Evolutionary conservation across 2,113 vertebrate genomes (phyloP).

Genomic region (Pantherophis guttatus): DNA sequence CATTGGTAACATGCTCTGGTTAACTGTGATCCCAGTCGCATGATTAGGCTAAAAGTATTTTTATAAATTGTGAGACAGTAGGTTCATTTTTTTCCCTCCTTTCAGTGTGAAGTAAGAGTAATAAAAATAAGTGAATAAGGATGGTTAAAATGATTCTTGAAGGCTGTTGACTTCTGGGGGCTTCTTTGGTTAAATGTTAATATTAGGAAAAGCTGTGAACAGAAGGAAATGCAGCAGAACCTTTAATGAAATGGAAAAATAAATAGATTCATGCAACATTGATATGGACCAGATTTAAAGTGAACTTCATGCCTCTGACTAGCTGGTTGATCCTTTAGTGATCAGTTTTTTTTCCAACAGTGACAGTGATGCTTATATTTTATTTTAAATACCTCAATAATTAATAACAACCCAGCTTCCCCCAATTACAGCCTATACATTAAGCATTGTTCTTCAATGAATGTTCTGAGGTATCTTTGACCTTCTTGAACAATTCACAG

Average conservation of each 20-base stretch:
- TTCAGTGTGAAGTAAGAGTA: neutral
- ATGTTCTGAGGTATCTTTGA: constrained; percentile 16
- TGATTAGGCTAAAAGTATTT: neutral
- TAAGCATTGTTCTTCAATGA: neutral
- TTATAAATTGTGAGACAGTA: neutral
- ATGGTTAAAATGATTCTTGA: neutral
- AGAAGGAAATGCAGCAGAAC: neutral
- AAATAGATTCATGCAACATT: neutral
- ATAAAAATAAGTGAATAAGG: neutral
- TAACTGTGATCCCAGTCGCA: too few relatives aligned
- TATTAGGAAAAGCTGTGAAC: neutral
- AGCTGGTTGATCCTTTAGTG: neutral
- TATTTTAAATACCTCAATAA: neutral
- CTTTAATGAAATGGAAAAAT: neutral
- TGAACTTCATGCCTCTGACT: neutral
- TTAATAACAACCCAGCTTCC: neutral
- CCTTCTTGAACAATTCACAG: neutral
- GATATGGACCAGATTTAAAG: neutral
- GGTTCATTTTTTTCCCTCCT: neutral
- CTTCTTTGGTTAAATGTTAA: neutral
- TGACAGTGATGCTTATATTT: neutral
- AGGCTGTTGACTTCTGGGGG: neutral
- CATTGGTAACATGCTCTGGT: neutral
- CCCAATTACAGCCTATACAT: neutral
- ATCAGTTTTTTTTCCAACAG: neutral